These are phyloP conservation scores for Eumerus sabulonum DNA, from an alignment of 2,888 invertebrate genomes.

Conservation along the genomic window DNA sequence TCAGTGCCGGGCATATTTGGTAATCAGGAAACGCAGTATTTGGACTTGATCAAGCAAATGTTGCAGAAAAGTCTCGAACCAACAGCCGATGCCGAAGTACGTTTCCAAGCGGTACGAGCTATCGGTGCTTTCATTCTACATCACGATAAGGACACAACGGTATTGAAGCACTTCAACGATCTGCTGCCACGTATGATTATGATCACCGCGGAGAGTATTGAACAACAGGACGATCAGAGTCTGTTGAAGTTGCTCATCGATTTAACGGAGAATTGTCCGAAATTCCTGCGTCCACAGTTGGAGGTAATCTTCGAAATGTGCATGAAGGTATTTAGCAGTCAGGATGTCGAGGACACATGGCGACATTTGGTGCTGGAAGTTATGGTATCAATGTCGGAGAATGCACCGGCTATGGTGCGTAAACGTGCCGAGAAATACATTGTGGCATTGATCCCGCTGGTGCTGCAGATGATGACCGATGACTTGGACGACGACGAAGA, in stretches of 20 bases:
- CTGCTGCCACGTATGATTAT: slow-evolving; percentile 88
- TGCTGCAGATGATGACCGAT: slow-evolving; percentile 96
- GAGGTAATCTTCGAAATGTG: slow-evolving; percentile 92
- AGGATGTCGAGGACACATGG: slow-evolving; percentile 89
- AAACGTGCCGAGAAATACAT: slow-evolving; percentile 94
- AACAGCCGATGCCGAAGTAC: slow-evolving; percentile 85
- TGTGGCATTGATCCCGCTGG: slow-evolving; percentile 87
- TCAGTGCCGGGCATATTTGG: slow-evolving; percentile 99
- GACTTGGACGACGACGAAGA: slow-evolving; percentile 95
- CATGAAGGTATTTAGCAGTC: slow-evolving; percentile 88
- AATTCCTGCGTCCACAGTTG: slow-evolving; percentile 92
- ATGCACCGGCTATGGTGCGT: slow-evolving; percentile 97
- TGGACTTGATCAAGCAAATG: slow-evolving; percentile 97
- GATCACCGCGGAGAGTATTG: slow-evolving; percentile 88
- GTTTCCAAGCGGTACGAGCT: slow-evolving; percentile 90
- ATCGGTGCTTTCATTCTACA: slow-evolving; percentile 92
- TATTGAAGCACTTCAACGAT: slow-evolving; percentile 93
- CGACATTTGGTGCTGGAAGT: slow-evolving; percentile 95
- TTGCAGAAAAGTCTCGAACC: slow-evolving; percentile 89
- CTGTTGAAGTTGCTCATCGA: slow-evolving; percentile 96
- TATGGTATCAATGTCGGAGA: slow-evolving; percentile 90
- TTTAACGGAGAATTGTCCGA: slow-evolving; percentile 94
- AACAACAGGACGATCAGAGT: slow-evolving; percentile 92
- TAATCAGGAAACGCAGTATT: slow-evolving; percentile 93
- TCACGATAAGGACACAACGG: slow-evolving; percentile 91